phyloP scores from a whole-genome alignment of 2,797 vertebrate genomes.

The Salarias fasciatus region DNA sequence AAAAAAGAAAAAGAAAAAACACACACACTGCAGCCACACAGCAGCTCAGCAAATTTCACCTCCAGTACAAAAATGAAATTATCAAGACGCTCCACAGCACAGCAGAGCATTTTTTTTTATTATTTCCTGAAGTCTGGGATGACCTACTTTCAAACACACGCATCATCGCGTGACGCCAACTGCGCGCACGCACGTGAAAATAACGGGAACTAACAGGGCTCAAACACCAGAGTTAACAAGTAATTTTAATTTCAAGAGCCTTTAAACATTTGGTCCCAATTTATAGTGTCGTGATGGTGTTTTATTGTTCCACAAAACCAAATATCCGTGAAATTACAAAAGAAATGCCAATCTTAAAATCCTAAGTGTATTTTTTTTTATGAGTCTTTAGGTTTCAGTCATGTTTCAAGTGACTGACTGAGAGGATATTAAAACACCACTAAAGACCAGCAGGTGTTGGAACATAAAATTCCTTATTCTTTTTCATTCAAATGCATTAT shows the following conservation, averaged over 20 bases:
- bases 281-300: not conserved
- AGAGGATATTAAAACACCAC: not conserved
- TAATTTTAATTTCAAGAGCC: not conserved
- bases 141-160: conserved; percentile 51
- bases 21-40: not conserved
- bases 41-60: conserved; percentile 19
- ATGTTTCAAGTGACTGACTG: not conserved
- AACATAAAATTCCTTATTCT: not conserved
- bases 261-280: not conserved
- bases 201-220: not conserved
- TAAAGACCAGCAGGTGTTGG: not conserved
- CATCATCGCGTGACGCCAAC: conserved; percentile 3
- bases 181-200: not conserved
- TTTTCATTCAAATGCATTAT: too few species aligned
- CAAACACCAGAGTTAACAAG: not conserved
- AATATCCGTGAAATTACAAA: not conserved
- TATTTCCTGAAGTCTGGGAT: conserved; percentile 12
- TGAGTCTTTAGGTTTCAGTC: not conserved
- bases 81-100: conserved; percentile 30
- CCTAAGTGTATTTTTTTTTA: not conserved
- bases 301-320: not conserved
- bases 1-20: too few species aligned
- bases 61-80: conserved; percentile 23
- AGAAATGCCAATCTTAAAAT: not conserved
- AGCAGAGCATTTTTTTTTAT: conserved; percentile 1